Evolutionary conservation across 2,113 vertebrate species (phyloP).

Genomic region (Forbesichthys papilliferus): DNA sequence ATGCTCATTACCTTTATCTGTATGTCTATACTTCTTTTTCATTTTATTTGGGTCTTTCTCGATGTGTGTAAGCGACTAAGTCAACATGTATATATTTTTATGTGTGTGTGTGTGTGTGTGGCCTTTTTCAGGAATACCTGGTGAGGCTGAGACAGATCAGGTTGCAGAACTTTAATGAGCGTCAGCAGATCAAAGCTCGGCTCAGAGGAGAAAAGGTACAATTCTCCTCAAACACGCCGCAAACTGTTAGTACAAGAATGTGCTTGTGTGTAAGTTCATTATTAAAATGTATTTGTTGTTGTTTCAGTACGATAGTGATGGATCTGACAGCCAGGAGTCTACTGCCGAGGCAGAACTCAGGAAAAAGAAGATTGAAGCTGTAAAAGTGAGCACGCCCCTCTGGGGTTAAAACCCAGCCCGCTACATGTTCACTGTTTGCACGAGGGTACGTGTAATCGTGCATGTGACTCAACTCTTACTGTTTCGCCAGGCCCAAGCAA

Average conservation of each 20-base stretch:
- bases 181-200: constrained; percentile 94
- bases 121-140: constrained; percentile 86
- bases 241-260: not conserved
- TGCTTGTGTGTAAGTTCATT: not conserved
- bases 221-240: not conserved
- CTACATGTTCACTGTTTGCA: not conserved
- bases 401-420: not conserved
- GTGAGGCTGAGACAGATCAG: constrained; percentile 91
- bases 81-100: not conserved
- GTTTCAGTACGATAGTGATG: constrained; percentile 75
- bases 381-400: constrained; percentile 80
- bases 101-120: constrained; percentile 19
- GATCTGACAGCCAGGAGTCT: constrained; percentile 83
- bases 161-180: constrained; percentile 96
- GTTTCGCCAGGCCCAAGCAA: constrained; percentile 82
- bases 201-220: constrained; percentile 92
- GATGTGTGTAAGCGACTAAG: not conserved
- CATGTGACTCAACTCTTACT: too few species aligned
- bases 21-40: not conserved
- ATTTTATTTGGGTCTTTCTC: not conserved
- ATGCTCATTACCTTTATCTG: not conserved
- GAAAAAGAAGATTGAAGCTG: constrained; percentile 86
- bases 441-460: too few species aligned
- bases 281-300: not conserved
- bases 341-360: constrained; percentile 84